Percentiles rank a stretch among this genome's conserved stretches.
These are phyloP conservation scores for Lasioglossum pauxillum DNA, from an alignment of 2,888 invertebrate species.

Conservation along the genomic window DNA sequence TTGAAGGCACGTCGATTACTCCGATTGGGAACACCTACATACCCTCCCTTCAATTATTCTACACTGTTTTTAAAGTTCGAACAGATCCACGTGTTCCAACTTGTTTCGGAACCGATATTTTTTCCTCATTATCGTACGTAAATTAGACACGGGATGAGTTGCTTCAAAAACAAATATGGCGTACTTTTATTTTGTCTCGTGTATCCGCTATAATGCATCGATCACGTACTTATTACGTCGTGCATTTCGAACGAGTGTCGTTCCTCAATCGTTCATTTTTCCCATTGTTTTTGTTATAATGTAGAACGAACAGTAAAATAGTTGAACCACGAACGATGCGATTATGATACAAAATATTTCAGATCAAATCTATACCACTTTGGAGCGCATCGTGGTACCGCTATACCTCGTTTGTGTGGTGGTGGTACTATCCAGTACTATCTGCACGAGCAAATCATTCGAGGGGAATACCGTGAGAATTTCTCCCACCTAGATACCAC, in stretches of 20 bases:
- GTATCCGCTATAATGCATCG: conserved; percentile 14
- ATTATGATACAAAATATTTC: conserved; percentile 1
- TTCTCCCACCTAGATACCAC: conserved; percentile 7
- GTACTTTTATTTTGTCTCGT: conserved; percentile 46
- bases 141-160: conserved; percentile 30
- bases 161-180: conserved; percentile 53
- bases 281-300: neutral
- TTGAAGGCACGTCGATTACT: conserved; percentile 12
- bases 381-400: neutral
- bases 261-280: neutral
- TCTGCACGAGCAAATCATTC: neutral
- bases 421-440: neutral
- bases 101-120: conserved; percentile 33
- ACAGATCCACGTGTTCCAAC: conserved; percentile 1
- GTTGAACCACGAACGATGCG: neutral
- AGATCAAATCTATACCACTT: conserved; percentile 11
- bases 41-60: neutral
- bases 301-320: neutral
- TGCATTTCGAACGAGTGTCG: neutral
- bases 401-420: too few species aligned
- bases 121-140: conserved; percentile 21
- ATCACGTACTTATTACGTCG: conserved; percentile 40
- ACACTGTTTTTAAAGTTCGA: neutral
- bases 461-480: neutral
- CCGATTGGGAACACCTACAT: conserved; percentile 3